phyloP scores from a whole-genome alignment of 2,888 invertebrate genomes.

The Diarsia dahlii region DNA sequence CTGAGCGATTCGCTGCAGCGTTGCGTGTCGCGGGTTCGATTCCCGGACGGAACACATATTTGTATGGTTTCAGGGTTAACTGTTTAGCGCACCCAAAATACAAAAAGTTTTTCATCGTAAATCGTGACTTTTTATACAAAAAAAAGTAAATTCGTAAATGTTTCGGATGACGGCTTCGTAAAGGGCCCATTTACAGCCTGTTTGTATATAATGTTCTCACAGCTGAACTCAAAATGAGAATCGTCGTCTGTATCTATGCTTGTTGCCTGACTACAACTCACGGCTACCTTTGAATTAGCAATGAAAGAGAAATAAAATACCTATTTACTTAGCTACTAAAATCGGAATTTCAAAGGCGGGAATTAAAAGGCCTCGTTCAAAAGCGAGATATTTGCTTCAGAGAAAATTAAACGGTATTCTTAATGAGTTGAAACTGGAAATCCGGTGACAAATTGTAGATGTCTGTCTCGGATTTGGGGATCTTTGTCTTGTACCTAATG shows the following conservation, averaged over 20 bases:
- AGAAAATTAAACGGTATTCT: conserved; percentile 31
- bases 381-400: conserved; percentile 50
- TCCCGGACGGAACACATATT: not conserved
- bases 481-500: conserved; percentile 15
- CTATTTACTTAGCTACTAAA: not conserved
- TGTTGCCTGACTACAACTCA: not conserved
- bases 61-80: not conserved
- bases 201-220: not conserved
- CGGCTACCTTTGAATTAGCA: not conserved
- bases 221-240: too few species aligned
- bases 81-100: not conserved
- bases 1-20: not conserved
- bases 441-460: conserved; percentile 31
- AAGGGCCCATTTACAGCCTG: not conserved
- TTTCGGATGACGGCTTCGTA: not conserved
- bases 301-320: conserved; percentile 11
- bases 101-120: not conserved
- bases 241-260: too few species aligned
- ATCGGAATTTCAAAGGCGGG: conserved; percentile 33
- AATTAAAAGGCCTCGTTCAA: conserved; percentile 45
- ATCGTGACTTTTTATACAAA: too few species aligned
- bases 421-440: conserved; percentile 23
- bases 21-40: not conserved
- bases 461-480: not conserved
- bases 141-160: not conserved